A percentile compares a stretch with the other conserved stretches of the same genome.
These are phyloP conservation scores for Xiphophorus hellerii DNA, from an alignment of 2,113 vertebrate genomes.

Conservation along the genomic window DNA sequence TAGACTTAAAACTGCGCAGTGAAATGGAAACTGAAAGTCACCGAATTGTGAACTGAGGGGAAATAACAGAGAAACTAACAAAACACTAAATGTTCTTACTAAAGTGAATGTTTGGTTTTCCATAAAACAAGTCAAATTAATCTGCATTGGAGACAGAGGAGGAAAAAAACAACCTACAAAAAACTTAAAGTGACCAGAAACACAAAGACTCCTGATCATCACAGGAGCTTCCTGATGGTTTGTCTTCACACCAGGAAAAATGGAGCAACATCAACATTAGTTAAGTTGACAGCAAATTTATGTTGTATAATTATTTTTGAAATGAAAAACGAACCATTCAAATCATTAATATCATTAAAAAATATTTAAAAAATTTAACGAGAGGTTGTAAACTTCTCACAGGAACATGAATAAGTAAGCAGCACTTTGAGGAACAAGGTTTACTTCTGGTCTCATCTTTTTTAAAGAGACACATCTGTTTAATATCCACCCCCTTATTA, in stretches of 20 bases:
- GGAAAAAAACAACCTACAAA: too few relatives aligned
- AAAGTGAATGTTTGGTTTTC: too few relatives aligned
- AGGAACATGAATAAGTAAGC: background rate
- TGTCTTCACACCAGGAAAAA: background rate
- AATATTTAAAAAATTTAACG: background rate
- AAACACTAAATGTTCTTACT: too few relatives aligned
- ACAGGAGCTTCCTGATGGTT: too few relatives aligned
- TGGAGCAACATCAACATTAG: background rate
- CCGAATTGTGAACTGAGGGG: too few relatives aligned
- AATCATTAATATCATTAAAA: background rate
- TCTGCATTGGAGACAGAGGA: too few relatives aligned
- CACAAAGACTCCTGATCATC: too few relatives aligned
- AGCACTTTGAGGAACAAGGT: background rate
- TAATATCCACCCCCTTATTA: constrained; percentile 6
- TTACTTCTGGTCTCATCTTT: background rate
- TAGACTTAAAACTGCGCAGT: too few relatives aligned
- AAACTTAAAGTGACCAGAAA: too few relatives aligned
- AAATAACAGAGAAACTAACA: too few relatives aligned
- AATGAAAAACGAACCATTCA: background rate
- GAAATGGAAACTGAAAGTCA: too few relatives aligned
- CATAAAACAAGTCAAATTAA: too few relatives aligned
- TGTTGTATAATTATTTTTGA: background rate
- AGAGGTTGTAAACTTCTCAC: background rate
- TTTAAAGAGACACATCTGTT: background rate
- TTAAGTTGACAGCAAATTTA: background rate